Conservation (phyloP, 2,113 vertebrate species). For the Aythya baeri region DNA sequence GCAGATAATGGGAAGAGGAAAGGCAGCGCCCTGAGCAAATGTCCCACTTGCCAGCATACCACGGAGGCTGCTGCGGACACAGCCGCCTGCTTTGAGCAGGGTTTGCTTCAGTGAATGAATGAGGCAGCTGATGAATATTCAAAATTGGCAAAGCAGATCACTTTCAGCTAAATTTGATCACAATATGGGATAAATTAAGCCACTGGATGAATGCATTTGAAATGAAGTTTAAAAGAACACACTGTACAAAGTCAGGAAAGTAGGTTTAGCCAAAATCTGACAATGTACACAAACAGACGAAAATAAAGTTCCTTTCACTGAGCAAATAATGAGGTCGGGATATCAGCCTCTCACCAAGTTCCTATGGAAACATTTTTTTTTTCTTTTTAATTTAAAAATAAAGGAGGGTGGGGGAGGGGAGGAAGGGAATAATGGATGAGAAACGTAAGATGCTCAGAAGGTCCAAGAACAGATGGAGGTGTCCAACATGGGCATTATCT, state of each 20-base stretch:
- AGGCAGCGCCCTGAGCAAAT: background rate
- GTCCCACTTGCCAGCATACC: accelerated
- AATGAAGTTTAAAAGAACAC: conserved; percentile 75
- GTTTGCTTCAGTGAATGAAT: conserved; percentile 56
- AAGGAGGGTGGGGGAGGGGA: background rate
- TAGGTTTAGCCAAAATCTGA: conserved; percentile 70
- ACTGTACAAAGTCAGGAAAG: conserved; percentile 74
- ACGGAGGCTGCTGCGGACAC: background rate
- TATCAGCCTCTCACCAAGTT: conserved; percentile 69
- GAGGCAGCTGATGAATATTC: conserved; percentile 77
- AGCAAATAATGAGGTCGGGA: conserved; percentile 65
- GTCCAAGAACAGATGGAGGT: conserved; percentile 48
- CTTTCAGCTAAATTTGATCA: conserved; percentile 80
- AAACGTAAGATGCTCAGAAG: conserved; percentile 29
- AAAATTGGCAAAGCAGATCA: conserved; percentile 49
- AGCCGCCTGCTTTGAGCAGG: background rate
- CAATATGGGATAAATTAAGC: conserved; percentile 78
- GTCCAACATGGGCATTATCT: background rate
- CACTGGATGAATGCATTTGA: conserved; percentile 72
- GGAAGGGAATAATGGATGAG: conserved; percentile 20
- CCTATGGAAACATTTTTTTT: conserved; percentile 75
- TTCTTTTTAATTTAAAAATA: conserved; percentile 62
- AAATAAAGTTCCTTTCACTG: conserved; percentile 77
- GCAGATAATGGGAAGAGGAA: background rate
- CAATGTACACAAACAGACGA: conserved; percentile 74